Evolutionary conservation across 2,113 vertebrate species (phyloP).

Genomic region (Sander lucioperca): DNA sequence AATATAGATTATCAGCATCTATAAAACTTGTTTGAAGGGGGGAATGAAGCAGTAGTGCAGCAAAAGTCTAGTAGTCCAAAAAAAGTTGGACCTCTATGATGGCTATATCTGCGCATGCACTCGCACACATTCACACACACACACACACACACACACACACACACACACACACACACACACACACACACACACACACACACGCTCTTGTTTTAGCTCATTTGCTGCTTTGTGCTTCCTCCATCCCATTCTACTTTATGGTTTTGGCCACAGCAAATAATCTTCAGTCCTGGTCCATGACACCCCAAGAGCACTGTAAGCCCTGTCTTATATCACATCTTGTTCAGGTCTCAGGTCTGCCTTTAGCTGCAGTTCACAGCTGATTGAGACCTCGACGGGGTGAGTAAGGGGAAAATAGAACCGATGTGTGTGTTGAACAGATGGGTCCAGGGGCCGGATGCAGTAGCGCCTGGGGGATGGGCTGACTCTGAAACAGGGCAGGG

Average conservation of each 20-base stretch:
- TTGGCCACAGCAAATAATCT: neutral
- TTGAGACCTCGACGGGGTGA: conserved; percentile 77
- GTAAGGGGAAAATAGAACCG: conserved; percentile 94
- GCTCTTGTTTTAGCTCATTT: neutral
- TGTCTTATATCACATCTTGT: conserved; percentile 44
- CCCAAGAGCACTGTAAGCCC: conserved; percentile 2
- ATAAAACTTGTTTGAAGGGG: neutral
- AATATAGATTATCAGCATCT: conserved; percentile 13
- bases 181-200: conserved; percentile 26
- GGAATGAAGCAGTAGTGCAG: neutral
- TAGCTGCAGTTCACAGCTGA: conserved; percentile 18
- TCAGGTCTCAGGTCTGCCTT: conserved; percentile 21
- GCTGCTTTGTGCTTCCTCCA: neutral
- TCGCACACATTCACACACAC: conserved; percentile 16
- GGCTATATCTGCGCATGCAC: conserved; percentile 40
- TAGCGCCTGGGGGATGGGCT: conserved; percentile 90
- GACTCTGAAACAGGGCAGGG: conserved; percentile 91
- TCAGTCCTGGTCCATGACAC: conserved; percentile 4
- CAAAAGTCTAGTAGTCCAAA: neutral
- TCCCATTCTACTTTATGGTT: neutral
- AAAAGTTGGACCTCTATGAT: conserved; percentile 35
- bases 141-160: conserved; percentile 5
- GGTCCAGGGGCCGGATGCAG: conserved; percentile 90
- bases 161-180: too few relatives aligned
- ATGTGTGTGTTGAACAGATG: conserved; percentile 92